Evolutionary conservation across 2,113 vertebrate genomes (phyloP), one percentile per base, ranked within the genome.

Genomic region (Alligator sinensis): DNA sequence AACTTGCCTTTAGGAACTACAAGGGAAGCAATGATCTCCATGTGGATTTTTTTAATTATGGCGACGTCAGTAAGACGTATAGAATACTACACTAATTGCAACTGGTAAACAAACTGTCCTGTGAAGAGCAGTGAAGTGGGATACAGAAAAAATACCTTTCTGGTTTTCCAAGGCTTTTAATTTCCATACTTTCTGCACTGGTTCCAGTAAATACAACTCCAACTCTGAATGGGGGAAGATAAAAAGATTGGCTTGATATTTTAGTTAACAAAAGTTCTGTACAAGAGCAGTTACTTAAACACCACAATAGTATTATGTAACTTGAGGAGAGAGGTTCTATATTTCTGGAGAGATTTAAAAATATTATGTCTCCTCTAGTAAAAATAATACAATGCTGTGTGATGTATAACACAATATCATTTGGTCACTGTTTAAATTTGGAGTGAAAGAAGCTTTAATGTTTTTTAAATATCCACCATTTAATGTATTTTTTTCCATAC

Each of bases 111-210:
- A 17, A 82, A 70, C 17, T 74, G 21, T 57, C 83, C 25, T 54
- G 47, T 88, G 64, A 85, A 85, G 18, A 94, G 17, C 92, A 91
- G 75, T 1, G 81, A 94, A 12, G 22, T 12, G 13, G 13, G 79
- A 55, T 76, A 85, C 19, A 38, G 47, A 81, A 93, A 96, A 2
- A 95, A 77, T 98, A 99, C 99, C 98, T 99, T 97, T 99, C 99
- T 88, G 97, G 94, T 97, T 98, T 99, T 95, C 99, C 99, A 87
- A 99, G 98, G 63, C 98, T 98, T 98, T 99, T 99, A 96, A 99
- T 98, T 97, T 99, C 99, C 99, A 99, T 98, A 38, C 60, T 98
- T 90, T 99, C 98, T 82, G 98, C 99, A 76, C 68, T 98, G 96
- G 91, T 98, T 94, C 99, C 98, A 82, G 97, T 97, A 97, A 99